These are phyloP conservation scores for Stegodyphus dumicola DNA, from an alignment of 1,140 invertebrate genomes.

Conservation along the genomic window DNA sequence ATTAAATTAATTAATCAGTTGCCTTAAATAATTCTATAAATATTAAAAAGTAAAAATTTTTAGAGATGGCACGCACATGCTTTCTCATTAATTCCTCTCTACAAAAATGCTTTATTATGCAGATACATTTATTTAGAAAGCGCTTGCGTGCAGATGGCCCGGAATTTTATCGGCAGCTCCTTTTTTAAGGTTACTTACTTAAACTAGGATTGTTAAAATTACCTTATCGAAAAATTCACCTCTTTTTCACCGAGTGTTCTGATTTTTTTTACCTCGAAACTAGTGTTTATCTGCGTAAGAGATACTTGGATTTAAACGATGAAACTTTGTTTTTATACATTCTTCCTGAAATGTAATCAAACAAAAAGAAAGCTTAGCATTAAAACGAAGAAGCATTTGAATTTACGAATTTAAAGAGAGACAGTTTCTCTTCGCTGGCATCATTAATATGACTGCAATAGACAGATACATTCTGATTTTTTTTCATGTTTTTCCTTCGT, in stretches of 20 bases:
- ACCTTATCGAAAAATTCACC: slow-evolving; percentile 45
- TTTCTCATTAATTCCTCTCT: background rate
- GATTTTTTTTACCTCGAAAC: slow-evolving; percentile 31
- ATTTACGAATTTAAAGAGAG: slow-evolving; percentile 12
- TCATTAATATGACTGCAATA: slow-evolving; percentile 28
- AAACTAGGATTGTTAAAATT: slow-evolving; percentile 41
- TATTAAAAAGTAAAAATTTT: background rate
- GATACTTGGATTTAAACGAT: slow-evolving; percentile 36
- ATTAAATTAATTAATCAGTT: background rate
- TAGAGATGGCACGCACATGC: background rate
- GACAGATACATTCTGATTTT: slow-evolving; percentile 1
- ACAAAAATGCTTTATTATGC: background rate
- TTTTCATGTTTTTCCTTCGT: background rate
- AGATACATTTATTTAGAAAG: background rate
- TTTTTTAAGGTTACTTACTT: background rate
- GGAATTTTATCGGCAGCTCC: slow-evolving; percentile 33
- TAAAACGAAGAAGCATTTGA: slow-evolving; percentile 24
- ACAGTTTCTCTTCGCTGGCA: background rate
- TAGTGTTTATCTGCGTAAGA: slow-evolving; percentile 3
- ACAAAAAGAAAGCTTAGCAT: slow-evolving; percentile 21
- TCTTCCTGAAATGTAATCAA: slow-evolving; percentile 23
- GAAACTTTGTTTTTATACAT: slow-evolving; percentile 7
- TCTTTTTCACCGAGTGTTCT: slow-evolving; percentile 2
- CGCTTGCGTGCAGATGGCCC: slow-evolving; percentile 5
- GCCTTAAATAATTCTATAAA: background rate